These are phyloP conservation scores for Drosophila jambulina DNA, from an alignment of 1,140 invertebrate genomes.

Conservation along the genomic window DNA sequence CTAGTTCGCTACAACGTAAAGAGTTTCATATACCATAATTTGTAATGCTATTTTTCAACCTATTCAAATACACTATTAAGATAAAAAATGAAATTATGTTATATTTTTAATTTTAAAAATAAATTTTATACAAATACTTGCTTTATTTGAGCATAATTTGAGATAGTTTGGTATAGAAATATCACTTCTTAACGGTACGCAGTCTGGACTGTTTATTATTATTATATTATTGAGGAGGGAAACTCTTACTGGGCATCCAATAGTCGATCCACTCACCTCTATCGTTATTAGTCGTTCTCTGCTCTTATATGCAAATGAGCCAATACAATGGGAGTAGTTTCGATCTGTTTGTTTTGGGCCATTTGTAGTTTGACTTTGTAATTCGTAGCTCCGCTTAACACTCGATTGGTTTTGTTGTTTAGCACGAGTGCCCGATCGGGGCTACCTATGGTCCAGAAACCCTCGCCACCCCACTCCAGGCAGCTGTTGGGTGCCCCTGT, in stretches of 20 bases:
- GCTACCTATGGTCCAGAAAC: conserved; percentile 35
- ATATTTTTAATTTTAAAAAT: background rate
- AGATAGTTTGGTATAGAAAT: background rate
- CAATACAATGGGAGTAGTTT: conserved; percentile 74
- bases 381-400: conserved; percentile 81
- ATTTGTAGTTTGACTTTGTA: conserved; percentile 69
- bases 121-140: background rate
- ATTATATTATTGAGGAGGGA: background rate
- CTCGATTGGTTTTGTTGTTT: conserved; percentile 81
- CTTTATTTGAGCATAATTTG: background rate
- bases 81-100: background rate
- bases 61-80: background rate
- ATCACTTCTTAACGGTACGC: background rate
- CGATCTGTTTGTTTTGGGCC: conserved; percentile 70
- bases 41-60: background rate
- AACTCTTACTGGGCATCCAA: background rate
- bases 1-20: too few relatives aligned
- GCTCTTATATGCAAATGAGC: conserved; percentile 73
- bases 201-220: background rate
- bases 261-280: background rate
- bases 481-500: conserved; percentile 51
- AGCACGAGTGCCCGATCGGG: conserved; percentile 62
- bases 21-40: too few relatives aligned
- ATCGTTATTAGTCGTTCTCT: conserved; percentile 1
- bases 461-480: conserved; percentile 44